Base-by-base conservation (phyloP, 2,113 vertebrate genomes). In the Nothoprocta perdicaria region DNA sequence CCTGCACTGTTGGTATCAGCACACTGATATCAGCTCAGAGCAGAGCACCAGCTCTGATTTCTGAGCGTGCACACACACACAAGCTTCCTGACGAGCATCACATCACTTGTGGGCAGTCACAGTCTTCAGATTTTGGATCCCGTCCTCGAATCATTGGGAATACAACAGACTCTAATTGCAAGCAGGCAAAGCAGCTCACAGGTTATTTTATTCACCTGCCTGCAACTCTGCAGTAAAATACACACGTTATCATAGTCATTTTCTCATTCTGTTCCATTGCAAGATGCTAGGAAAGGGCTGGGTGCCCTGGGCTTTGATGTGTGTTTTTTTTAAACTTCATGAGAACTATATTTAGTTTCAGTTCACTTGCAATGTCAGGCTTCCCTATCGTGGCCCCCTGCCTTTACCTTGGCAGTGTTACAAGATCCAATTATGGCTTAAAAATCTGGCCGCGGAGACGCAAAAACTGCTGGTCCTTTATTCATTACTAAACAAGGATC, bases 351-450 rank as follows among this genome's bases (percentile, higher is more conserved):
- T 97, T 96, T 97, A 96, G 95, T 97, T 97, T 97, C 95, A 96
- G 94, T 97, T 97, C 95, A 95, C 95, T 96, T 95, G 87, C 86
- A 90, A 87, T 95, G 95, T 95, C 93, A 96, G 95, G 94, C 94
- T 97, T 96, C 95, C 96, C 96, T 93, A 87, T 82, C 7, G 14
- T 95, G 95, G 96, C 95, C 92, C 95, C 96, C 96, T 96, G 95
- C 95, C 92, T 97, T 94, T 93, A 89, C 87, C 93, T 96, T 97
- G 97, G 97, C 97, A 96, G 87, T 60, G 62, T 95, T 95, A 95
- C 97, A 97, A 96, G 87, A 95, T 96, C 95, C 97, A 97, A 97
- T 97, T 97, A 97, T 96, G 97, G 96, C 90, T 97, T 95, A 76
- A 97, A 97, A 96, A 95, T 95, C 94, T 97, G 96, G 94, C 96